Evolutionary conservation across 1,140 invertebrate species (phyloP).

Genomic region (Drosophila tropicalis): DNA sequence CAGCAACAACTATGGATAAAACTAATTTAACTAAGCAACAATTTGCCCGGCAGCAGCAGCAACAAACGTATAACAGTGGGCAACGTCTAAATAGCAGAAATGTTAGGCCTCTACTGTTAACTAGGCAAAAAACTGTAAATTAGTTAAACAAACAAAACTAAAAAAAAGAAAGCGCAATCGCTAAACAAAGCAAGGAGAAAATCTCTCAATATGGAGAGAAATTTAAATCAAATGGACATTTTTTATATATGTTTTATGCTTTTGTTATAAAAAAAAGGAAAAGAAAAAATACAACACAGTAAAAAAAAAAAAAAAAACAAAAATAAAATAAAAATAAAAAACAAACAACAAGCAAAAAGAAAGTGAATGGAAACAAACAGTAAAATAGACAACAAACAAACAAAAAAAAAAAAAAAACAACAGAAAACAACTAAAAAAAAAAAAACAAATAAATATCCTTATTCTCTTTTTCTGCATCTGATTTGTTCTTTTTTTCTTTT

Average conservation of each 20-base stretch:
- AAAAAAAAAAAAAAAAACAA: slow-evolving; percentile 25
- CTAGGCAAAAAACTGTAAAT: slow-evolving; percentile 45
- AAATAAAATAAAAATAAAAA: slow-evolving; percentile 16
- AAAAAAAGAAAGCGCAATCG: slow-evolving; percentile 25
- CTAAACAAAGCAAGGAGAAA: slow-evolving; percentile 54
- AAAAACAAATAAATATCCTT: slow-evolving; percentile 15
- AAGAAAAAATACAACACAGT: slow-evolving; percentile 31
- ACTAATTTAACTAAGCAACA: slow-evolving; percentile 7
- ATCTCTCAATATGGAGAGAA: slow-evolving; percentile 59
- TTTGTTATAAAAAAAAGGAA: slow-evolving; percentile 21
- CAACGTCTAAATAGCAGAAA: slow-evolving; percentile 39
- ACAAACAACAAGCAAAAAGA: slow-evolving; percentile 25
- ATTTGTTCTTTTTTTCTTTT: background rate
- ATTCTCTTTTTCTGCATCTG: background rate
- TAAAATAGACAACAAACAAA: slow-evolving; percentile 23
- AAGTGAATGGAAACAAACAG: slow-evolving; percentile 29
- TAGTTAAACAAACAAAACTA: slow-evolving; percentile 15
- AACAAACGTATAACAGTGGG: slow-evolving; percentile 34
- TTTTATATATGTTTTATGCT: slow-evolving; percentile 50
- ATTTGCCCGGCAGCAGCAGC: slow-evolving; percentile 15
- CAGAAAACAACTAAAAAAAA: slow-evolving; percentile 20
- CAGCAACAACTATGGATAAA: slow-evolving; percentile 27
- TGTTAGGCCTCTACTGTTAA: slow-evolving; percentile 7
- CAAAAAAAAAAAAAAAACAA: slow-evolving; percentile 29
- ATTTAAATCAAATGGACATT: slow-evolving; percentile 50